Percentiles rank a stretch among this genome's conserved stretches.
Evolutionary conservation across 2,113 vertebrate genomes (phyloP).

Genomic region (Alces alces): DNA sequence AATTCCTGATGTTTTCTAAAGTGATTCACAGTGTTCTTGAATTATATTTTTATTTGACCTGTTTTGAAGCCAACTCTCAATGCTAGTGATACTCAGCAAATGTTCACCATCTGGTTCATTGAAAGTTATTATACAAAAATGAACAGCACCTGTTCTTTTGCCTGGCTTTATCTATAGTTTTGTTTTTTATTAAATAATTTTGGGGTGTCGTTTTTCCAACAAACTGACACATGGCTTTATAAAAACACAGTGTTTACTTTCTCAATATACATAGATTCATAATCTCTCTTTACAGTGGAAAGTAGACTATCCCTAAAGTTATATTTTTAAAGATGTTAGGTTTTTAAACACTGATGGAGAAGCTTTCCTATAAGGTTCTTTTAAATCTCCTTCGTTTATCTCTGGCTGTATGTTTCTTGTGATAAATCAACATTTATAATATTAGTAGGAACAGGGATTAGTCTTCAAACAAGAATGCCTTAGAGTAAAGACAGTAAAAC

Average conservation of each 20-base stretch:
- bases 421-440: conserved; percentile 48
- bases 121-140: conserved; percentile 54
- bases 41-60: background rate
- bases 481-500: conserved; percentile 38
- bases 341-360: conserved; percentile 22
- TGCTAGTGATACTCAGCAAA: conserved; percentile 65
- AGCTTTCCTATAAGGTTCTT: background rate
- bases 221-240: conserved; percentile 25
- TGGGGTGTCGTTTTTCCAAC: background rate
- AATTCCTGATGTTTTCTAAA: background rate
- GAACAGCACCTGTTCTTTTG: conserved; percentile 47
- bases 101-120: conserved; percentile 71
- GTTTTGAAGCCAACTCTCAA: conserved; percentile 48
- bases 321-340: conserved; percentile 29
- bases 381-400: conserved; percentile 39
- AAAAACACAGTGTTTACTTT: background rate
- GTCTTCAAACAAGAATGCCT: conserved; percentile 43
- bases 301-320: conserved; percentile 10
- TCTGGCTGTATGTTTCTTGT: conserved; percentile 36
- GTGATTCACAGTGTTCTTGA: background rate
- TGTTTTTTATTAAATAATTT: conserved; percentile 57
- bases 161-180: conserved; percentile 42
- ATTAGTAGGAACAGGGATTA: conserved; percentile 44
- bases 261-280: background rate
- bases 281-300: background rate